Percentiles rank a stretch among this genome's conserved stretches.
Evolutionary conservation across 2,797 vertebrate species (phyloP).

Genomic region (Furcifer pardalis): DNA sequence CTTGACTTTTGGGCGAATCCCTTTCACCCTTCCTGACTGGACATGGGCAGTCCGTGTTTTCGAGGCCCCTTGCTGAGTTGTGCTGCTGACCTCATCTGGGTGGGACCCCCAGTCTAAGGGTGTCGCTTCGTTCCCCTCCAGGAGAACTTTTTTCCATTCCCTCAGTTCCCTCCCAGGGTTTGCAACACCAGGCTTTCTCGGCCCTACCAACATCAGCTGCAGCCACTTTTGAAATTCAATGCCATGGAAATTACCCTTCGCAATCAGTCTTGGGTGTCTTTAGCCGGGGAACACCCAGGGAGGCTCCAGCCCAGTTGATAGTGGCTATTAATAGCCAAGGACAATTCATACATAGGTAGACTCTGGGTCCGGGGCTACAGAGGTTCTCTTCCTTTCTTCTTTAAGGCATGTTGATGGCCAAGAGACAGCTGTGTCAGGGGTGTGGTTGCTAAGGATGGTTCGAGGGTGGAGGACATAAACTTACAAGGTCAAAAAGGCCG

Average conservation of each 20-base stretch:
- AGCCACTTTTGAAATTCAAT: not conserved
- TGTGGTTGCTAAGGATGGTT: no score
- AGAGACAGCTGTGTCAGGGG: not conserved
- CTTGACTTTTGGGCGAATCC: not conserved
- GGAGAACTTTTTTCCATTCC: slow-evolving; percentile 17
- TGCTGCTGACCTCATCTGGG: slow-evolving; percentile 30
- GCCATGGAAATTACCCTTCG: not conserved
- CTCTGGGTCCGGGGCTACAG: not conserved
- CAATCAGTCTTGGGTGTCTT: no score
- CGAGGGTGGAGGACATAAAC: not conserved
- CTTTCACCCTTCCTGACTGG: no score
- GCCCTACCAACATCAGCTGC: not conserved
- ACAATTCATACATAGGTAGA: not conserved
- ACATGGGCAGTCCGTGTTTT: not conserved
- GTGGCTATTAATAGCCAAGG: slow-evolving; percentile 16
- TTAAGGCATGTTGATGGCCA: not conserved
- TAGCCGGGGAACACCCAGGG: not conserved
- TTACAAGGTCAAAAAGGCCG: not conserved
- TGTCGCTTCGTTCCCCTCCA: not conserved
- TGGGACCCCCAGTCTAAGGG: slow-evolving; percentile 20
- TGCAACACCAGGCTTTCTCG: not conserved
- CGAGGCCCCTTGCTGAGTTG: not conserved
- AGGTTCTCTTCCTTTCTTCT: no score
- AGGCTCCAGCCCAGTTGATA: not conserved
- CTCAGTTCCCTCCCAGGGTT: not conserved